Evolutionary conservation across 2,888 invertebrate genomes (phyloP), one percentile per base, ranked within the genome.

Genomic region (Alloscopus bannaensis): DNA sequence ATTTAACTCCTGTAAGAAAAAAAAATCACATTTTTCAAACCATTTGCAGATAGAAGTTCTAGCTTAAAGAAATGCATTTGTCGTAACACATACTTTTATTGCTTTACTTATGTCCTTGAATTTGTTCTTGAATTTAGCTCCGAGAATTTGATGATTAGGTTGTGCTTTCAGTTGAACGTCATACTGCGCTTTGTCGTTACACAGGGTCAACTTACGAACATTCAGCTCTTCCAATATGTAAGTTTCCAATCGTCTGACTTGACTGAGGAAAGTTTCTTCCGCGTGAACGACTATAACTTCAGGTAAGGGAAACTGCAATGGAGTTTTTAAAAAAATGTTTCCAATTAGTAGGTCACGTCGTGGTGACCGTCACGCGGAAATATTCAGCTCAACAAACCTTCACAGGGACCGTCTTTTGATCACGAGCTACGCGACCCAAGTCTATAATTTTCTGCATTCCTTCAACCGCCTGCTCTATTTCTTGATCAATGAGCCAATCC

Each of bases 391-490:
- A 36, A 22, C 13, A 62, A 84, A 91, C 91, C 88, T 98, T 99
- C 1, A 97, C 92, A 0, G 99, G 98, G 81, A 98, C 91, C 1
- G 96, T 97, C 88, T 95, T 95, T 57, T 97, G 91, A 88, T 99
- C 99, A 80, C 99, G 91, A 80, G 98, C 91, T 8, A 98, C 93
- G 83, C 99, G 91, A 0, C 98, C 98, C 31, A 99, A 89, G 88
- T 99, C 99, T 82, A 99, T 95, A 1, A 99, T 95, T 45, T 93
- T 92, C 90, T 99, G 99, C 98, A 99, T 98, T 85, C 93, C 91
- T 31, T 93, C 91, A 0, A 99, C 96, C 18, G 97, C 94, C 81
- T 93, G 90, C 89, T 99, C 99, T 80, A 98, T 97, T 68, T 93
- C 90, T 78, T 91, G 91, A 88, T 97, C 92, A 68, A 99, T 96